These are phyloP conservation scores for Oreochromis tanganicae DNA, from an alignment of 2,113 vertebrate genomes.

Conservation along the genomic window DNA sequence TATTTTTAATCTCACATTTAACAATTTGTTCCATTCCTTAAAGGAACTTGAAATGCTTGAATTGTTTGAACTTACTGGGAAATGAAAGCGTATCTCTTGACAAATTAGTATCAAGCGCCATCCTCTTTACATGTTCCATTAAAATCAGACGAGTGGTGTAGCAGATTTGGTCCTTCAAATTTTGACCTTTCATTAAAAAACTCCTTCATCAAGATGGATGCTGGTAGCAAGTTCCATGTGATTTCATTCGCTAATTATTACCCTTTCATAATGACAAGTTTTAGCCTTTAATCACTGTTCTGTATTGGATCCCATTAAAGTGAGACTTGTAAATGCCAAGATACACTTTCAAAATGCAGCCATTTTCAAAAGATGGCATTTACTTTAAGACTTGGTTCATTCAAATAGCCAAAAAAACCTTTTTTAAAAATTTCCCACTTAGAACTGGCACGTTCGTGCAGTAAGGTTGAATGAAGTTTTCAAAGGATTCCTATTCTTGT, in stretches of 20 bases:
- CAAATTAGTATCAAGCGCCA: not conserved
- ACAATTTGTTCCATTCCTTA: not conserved
- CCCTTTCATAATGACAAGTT: not conserved
- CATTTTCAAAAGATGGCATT: not conserved
- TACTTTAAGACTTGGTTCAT: not conserved
- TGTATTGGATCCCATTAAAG: not conserved
- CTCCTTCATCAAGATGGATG: not conserved
- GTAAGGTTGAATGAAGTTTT: not conserved
- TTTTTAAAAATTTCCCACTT: not conserved
- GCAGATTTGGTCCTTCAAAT: not conserved
- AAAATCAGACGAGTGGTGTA: not conserved
- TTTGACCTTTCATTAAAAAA: conserved; percentile 8
- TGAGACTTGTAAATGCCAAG: not conserved
- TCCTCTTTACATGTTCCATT: not conserved
- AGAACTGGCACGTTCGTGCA: not conserved
- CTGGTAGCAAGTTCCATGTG: not conserved
- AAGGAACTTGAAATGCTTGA: not conserved
- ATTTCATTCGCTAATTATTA: not conserved
- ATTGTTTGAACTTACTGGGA: not conserved
- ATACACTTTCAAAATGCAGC: not conserved
- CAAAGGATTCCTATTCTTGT: not conserved
- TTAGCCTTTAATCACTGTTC: conserved; percentile 15
- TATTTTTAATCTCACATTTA: not conserved
- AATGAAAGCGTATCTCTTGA: not conserved
- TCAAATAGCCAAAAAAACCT: not conserved